These are phyloP conservation scores for Archips crataeganus DNA, from an alignment of 2,888 invertebrate species.

Conservation along the genomic window DNA sequence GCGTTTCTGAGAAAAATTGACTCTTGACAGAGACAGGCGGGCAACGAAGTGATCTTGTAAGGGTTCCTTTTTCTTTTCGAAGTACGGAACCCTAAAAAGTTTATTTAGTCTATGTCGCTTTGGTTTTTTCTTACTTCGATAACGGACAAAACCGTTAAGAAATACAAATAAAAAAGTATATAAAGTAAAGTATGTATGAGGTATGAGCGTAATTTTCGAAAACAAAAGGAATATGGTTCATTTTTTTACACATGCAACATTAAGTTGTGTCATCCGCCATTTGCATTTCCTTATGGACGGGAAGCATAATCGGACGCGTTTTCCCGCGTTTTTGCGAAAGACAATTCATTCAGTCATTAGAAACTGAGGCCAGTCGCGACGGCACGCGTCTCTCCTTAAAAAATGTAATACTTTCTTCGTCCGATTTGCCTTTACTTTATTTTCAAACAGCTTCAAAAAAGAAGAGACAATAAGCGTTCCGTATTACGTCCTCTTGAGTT, in stretches of 20 bases:
- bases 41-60: too few species aligned
- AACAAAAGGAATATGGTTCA: conserved; percentile 24
- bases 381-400: conserved; percentile 10
- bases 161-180: neutral
- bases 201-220: conserved; percentile 28
- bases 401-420: conserved; percentile 25
- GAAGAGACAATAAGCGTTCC: too few species aligned
- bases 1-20: too few species aligned
- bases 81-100: neutral
- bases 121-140: conserved; percentile 17
- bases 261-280: conserved; percentile 55
- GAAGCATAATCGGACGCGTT: conserved; percentile 71
- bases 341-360: conserved; percentile 69
- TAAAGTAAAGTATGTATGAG: too few species aligned
- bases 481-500: too few species aligned
- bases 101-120: conserved; percentile 17
- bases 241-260: conserved; percentile 19
- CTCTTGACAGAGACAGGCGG: too few species aligned
- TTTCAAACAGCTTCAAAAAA: neutral
- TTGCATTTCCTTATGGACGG: conserved; percentile 72
- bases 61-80: too few species aligned
- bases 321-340: conserved; percentile 60
- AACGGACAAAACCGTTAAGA: neutral
- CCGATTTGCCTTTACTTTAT: neutral
- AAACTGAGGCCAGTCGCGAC: conserved; percentile 51